phyloP scores from a whole-genome alignment of 2,113 vertebrate species.

The Gymnorhina tibicen region DNA sequence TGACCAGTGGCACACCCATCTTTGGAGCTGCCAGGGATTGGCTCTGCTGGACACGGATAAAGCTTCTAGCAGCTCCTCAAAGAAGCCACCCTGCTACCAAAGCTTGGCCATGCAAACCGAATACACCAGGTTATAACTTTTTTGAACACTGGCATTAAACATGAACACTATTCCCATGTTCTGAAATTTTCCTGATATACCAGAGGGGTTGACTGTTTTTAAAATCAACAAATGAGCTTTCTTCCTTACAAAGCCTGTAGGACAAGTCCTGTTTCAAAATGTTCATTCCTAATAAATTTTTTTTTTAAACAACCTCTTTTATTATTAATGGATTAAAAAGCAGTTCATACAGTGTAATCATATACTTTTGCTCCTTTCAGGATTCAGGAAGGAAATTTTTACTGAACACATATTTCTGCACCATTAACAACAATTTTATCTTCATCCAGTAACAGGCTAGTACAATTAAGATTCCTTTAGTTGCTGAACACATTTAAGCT shows the following conservation, averaged over 20 bases:
- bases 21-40: neutral
- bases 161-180: neutral
- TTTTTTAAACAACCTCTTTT: neutral
- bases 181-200: neutral
- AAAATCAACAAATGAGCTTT: neutral
- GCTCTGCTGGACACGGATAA: neutral
- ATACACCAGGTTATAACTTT: neutral
- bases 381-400: neutral
- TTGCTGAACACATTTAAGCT: neutral
- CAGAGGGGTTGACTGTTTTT: neutral
- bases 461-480: neutral
- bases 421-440: neutral
- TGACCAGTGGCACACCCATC: neutral
- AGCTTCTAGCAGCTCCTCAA: neutral
- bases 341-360: neutral
- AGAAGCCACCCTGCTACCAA: neutral
- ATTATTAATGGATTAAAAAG: neutral
- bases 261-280: neutral
- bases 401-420: neutral
- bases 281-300: neutral
- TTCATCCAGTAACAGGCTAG: neutral
- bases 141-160: neutral
- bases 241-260: neutral
- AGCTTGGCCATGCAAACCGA: neutral
- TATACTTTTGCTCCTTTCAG: neutral